These are phyloP conservation scores for Eutolmus rufibarbis DNA, from an alignment of 2,888 invertebrate genomes.

Conservation along the genomic window DNA sequence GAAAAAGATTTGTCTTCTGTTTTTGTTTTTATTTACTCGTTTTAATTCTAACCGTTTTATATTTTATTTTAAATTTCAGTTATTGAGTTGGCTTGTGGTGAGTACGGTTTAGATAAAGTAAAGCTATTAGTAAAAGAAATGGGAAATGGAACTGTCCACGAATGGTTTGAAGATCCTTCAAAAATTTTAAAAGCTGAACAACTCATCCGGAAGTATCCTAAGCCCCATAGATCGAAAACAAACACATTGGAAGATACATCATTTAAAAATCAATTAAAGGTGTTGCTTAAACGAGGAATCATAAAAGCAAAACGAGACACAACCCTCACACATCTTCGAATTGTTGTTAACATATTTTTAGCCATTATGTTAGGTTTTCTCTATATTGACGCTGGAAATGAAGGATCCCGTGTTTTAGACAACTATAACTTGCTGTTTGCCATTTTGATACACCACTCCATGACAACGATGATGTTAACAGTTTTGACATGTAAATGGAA, in stretches of 20 bases:
- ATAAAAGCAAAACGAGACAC: slow-evolving; percentile 78
- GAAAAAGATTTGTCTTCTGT: no score
- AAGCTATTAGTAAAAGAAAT: slow-evolving; percentile 70
- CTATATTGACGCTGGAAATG: slow-evolving; percentile 76
- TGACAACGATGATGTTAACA: slow-evolving; percentile 90
- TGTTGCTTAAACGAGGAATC: slow-evolving; percentile 75
- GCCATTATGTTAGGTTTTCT: slow-evolving; percentile 80
- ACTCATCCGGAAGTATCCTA: slow-evolving; percentile 67
- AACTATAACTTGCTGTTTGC: slow-evolving; percentile 90
- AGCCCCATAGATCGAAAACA: slow-evolving; percentile 64
- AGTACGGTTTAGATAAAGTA: slow-evolving; percentile 85
- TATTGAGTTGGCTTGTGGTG: slow-evolving; percentile 91
- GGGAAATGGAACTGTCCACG: slow-evolving; percentile 73
- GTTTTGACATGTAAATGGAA: slow-evolving; percentile 79
- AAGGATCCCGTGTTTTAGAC: slow-evolving; percentile 79
- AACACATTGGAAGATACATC: slow-evolving; percentile 73
- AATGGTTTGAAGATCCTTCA: slow-evolving; percentile 73
- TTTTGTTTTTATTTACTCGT: neutral
- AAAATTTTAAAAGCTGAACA: slow-evolving; percentile 67
- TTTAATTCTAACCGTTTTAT: neutral
- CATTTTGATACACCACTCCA: slow-evolving; percentile 90
- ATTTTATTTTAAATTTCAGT: slow-evolving; percentile 66
- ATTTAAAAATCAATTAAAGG: slow-evolving; percentile 73
- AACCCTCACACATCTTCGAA: slow-evolving; percentile 77
- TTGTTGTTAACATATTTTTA: slow-evolving; percentile 76